Percentiles rank a stretch among this genome's conserved stretches.
These are phyloP conservation scores for Leptura quadrifasciata DNA, from an alignment of 2,888 invertebrate species.

Conservation along the genomic window DNA sequence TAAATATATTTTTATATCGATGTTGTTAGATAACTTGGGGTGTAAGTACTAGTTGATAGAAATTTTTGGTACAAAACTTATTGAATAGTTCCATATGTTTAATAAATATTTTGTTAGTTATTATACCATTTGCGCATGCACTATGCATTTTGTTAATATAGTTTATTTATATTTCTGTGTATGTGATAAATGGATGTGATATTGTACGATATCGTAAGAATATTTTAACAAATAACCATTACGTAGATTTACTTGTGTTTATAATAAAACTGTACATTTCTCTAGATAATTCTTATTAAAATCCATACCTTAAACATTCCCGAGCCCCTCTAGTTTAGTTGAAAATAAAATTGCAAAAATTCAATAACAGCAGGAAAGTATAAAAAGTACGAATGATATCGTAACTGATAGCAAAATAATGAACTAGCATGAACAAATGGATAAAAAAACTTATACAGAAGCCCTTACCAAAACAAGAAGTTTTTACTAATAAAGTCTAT, in stretches of 20 bases:
- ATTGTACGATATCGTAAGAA: slow-evolving; percentile 56
- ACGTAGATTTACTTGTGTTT: slow-evolving; percentile 55
- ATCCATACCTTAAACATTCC: not conserved
- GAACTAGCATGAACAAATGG: no score
- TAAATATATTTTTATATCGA: slow-evolving; percentile 61
- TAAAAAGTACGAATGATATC: no score
- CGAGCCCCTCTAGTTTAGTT: no score
- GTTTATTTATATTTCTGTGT: slow-evolving; percentile 60
- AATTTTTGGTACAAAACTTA: slow-evolving; percentile 58
- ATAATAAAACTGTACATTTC: slow-evolving; percentile 54
- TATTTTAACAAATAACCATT: slow-evolving; percentile 59
- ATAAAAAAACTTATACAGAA: no score
- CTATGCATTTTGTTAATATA: slow-evolving; percentile 58
- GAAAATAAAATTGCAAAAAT: no score
- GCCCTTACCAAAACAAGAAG: no score
- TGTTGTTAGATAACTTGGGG: slow-evolving; percentile 55
- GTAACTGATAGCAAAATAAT: no score
- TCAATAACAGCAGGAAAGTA: no score
- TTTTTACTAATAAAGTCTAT: no score
- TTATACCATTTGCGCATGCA: slow-evolving; percentile 58
- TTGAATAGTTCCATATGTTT: slow-evolving; percentile 54
- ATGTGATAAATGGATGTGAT: slow-evolving; percentile 62
- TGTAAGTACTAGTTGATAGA: slow-evolving; percentile 53
- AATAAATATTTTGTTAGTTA: slow-evolving; percentile 52
- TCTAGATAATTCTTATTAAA: slow-evolving; percentile 24